Percentiles rank a stretch among this genome's conserved stretches.
These are phyloP conservation scores for Mycteria americana DNA, from an alignment of 2,797 vertebrate species.

Conservation along the genomic window DNA sequence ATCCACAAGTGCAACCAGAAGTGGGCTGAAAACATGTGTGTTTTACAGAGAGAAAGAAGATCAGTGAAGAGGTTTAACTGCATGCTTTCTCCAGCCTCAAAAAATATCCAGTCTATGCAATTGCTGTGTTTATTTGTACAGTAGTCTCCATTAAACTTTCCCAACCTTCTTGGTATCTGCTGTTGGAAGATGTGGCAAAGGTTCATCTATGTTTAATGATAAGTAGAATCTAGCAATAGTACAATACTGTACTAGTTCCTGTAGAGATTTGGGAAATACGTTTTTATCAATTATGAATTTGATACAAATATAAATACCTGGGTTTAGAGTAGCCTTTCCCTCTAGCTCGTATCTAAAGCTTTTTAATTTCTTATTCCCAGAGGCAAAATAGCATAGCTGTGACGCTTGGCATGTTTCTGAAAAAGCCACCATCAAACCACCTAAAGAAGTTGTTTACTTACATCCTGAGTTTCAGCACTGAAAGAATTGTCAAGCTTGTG, in stretches of 20 bases:
- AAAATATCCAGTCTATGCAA: neutral
- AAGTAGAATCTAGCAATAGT: neutral
- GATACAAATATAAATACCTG: neutral
- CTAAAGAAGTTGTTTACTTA: neutral
- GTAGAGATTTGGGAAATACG: neutral
- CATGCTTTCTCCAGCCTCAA: neutral
- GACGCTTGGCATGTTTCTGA: neutral
- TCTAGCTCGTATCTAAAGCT: neutral
- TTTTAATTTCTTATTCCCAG: neutral
- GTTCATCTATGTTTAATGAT: neutral
- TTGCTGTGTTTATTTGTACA: neutral
- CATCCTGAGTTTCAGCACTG: neutral
- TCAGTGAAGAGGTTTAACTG: neutral
- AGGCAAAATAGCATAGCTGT: neutral
- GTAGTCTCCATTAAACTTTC: neutral
- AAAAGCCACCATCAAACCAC: neutral
- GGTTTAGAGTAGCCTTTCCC: neutral
- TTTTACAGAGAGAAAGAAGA: neutral
- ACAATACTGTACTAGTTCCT: neutral
- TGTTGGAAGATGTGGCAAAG: neutral
- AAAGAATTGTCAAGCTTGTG: neutral
- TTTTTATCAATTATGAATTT: neutral
- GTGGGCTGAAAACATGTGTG: neutral
- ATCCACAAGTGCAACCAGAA: neutral
- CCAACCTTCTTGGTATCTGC: neutral